Evolutionary conservation across 2,888 invertebrate genomes (phyloP).

Genomic region (Phragmatobia fuliginosa): DNA sequence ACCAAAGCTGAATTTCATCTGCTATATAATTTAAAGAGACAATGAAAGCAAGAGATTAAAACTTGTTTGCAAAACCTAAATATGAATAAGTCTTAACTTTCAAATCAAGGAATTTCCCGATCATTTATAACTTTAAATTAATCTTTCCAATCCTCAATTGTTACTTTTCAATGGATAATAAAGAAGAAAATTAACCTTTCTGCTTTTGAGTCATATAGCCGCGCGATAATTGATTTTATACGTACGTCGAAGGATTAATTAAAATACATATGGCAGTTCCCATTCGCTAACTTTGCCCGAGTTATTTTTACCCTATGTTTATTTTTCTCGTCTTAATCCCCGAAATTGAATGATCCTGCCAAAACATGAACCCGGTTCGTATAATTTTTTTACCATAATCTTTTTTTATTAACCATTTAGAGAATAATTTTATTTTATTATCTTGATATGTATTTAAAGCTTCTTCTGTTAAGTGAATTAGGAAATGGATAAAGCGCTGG

Average conservation of each 20-base stretch:
- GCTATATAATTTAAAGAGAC: background rate
- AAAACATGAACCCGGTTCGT: constrained; percentile 23
- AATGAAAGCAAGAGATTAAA: background rate
- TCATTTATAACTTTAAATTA: constrained; percentile 21
- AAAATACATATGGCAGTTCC: constrained; percentile 56
- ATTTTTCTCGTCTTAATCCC: constrained; percentile 40
- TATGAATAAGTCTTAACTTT: background rate
- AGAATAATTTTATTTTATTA: background rate
- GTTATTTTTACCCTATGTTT: constrained; percentile 49
- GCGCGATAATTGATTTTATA: constrained; percentile 54
- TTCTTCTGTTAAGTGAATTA: background rate
- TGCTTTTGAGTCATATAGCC: constrained; percentile 49
- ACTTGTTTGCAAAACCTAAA: background rate
- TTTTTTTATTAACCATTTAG: constrained; percentile 14
- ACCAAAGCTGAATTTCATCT: background rate
- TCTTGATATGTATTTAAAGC: background rate
- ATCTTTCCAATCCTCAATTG: constrained; percentile 36
- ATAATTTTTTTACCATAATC: constrained; percentile 15
- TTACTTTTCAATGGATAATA: constrained; percentile 43
- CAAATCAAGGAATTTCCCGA: constrained; percentile 14
- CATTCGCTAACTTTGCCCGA: constrained; percentile 45
- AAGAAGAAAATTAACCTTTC: constrained; percentile 53
- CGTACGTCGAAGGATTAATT: constrained; percentile 55
- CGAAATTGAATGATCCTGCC: constrained; percentile 29
- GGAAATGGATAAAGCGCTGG: background rate